phyloP scores from a whole-genome alignment of 2,888 invertebrate species.

The Micoletzkya japonica region DNA sequence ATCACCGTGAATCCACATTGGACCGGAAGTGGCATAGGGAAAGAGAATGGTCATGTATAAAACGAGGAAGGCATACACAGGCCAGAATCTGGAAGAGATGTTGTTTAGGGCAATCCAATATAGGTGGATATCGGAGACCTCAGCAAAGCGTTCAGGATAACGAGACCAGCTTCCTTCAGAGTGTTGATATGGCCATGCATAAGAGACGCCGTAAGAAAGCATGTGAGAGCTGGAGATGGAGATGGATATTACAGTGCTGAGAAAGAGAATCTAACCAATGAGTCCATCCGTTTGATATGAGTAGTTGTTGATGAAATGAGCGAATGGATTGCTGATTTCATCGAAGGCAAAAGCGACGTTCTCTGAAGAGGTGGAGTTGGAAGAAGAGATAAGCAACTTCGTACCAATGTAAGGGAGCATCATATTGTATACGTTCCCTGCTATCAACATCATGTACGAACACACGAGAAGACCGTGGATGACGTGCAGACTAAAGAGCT shows the following conservation, averaged over 20 bases:
- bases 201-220: conserved; percentile 50
- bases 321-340: conserved; percentile 36
- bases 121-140: neutral
- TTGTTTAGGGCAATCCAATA: neutral
- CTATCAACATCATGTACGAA: conserved; percentile 43
- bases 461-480: conserved; percentile 45
- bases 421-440: conserved; percentile 55
- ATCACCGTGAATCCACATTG: conserved; percentile 62
- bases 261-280: neutral
- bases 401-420: conserved; percentile 61
- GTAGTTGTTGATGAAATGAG: conserved; percentile 57
- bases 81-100: conserved; percentile 51
- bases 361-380: conserved; percentile 41
- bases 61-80: conserved; percentile 52
- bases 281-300: conserved; percentile 42
- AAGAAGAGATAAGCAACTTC: neutral
- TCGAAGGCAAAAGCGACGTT: conserved; percentile 59
- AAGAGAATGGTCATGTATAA: conserved; percentile 52
- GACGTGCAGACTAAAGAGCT: conserved; percentile 32
- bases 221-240: conserved; percentile 49
- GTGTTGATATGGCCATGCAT: conserved; percentile 36
- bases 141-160: neutral
- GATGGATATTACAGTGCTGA: neutral
- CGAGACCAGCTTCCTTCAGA: neutral
- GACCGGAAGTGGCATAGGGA: conserved; percentile 52